phyloP scores from a whole-genome alignment of 2,888 invertebrate genomes.

The Therioaphis trifolii region DNA sequence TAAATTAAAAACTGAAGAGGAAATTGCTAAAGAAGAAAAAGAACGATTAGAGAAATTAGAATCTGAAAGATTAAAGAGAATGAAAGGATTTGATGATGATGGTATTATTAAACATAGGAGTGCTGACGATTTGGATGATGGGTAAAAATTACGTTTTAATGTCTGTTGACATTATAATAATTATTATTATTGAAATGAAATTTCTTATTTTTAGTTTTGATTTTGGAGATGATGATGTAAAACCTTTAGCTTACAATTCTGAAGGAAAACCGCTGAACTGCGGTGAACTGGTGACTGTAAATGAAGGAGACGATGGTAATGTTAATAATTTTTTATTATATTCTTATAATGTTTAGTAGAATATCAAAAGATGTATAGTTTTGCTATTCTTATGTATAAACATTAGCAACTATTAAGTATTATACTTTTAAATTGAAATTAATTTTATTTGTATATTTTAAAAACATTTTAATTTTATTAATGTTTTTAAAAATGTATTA shows the following conservation, averaged over 20 bases:
- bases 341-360: not conserved
- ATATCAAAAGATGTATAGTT: no score
- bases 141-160: constrained; percentile 68
- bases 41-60: constrained; percentile 82
- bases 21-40: constrained; percentile 83
- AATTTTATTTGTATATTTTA: no score
- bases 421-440: no score
- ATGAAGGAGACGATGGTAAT: constrained; percentile 41
- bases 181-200: constrained; percentile 13
- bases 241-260: constrained; percentile 70
- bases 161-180: constrained; percentile 5
- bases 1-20: constrained; percentile 84
- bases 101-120: constrained; percentile 74
- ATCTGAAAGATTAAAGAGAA: constrained; percentile 80
- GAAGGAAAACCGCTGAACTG: constrained; percentile 59
- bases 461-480: no score
- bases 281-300: constrained; percentile 42
- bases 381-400: no score
- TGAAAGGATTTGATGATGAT: constrained; percentile 75
- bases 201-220: constrained; percentile 68
- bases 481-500: no score
- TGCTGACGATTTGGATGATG: constrained; percentile 90
- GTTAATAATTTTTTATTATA: not conserved
- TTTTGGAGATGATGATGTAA: constrained; percentile 72
- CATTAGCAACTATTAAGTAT: no score